Evolutionary conservation across 2,888 invertebrate species (phyloP).

Genomic region (Eustalomyia histrio): DNA sequence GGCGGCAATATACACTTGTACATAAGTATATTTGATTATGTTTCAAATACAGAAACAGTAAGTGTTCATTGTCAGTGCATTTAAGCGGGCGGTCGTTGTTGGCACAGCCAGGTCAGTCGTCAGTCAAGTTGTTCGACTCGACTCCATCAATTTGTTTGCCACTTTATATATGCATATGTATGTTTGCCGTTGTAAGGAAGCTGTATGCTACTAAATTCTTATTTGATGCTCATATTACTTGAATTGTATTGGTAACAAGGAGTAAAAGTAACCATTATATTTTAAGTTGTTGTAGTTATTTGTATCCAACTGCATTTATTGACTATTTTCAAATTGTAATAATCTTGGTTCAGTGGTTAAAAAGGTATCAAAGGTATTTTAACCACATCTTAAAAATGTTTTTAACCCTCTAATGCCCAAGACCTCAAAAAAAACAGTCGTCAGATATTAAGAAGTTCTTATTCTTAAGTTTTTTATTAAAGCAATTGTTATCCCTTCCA

Average conservation of each 20-base stretch:
- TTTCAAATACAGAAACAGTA: conserved; percentile 1
- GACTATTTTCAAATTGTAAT: not conserved
- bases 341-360: not conserved
- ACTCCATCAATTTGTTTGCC: conserved; percentile 39
- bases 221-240: conserved; percentile 36
- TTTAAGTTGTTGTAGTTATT: conserved; percentile 8
- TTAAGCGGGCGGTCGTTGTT: conserved; percentile 27
- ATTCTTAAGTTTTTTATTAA: no score
- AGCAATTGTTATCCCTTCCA: no score
- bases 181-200: conserved; percentile 33
- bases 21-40: not conserved
- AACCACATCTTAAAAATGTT: no score
- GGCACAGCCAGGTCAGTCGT: conserved; percentile 21
- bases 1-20: not conserved
- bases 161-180: not conserved
- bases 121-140: conserved; percentile 27
- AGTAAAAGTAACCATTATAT: conserved; percentile 36
- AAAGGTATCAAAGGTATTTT: no score
- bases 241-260: conserved; percentile 25
- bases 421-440: no score
- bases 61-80: conserved; percentile 29
- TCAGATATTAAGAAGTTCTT: no score
- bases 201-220: conserved; percentile 30
- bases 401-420: no score
- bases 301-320: conserved; percentile 10